Base-by-base conservation (phyloP, 2,797 vertebrate genomes). In the Botia kubotai region DNA sequence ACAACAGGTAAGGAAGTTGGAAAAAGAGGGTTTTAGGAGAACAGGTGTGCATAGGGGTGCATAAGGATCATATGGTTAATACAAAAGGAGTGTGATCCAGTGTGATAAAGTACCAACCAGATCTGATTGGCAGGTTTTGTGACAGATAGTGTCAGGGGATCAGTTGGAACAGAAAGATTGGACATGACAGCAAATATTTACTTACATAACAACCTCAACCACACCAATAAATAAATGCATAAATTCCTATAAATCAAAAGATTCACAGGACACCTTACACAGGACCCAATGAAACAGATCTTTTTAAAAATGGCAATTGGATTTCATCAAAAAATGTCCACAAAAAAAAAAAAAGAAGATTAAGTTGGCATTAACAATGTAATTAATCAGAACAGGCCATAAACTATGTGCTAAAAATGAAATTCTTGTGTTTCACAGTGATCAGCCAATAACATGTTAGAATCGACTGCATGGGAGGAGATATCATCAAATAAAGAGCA, bases 51-150 rank as follows among this genome's bases (percentile, higher is more conserved):
- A 7, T 23, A 26, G 53, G 48, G 55, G 67, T 33, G 33, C 33
- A 33, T 26, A 26, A 26, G 23, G 23, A 26, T 26, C 23, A 26
- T 26, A 26, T 26, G 36, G 21, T 29, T 33, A 33, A 67, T 71
- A 36, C 50, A 77, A 69, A 36, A 78, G 63, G 69, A 67, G 46
- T 74, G 62, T 33, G 77, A 73, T 46, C 12, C 21, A 16, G 62
- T 69, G 78, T 62, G 19, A 53, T 53, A 65, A 70, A 81, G 68
- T 21, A 10, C 5, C 76, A 72, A 62, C 63, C 80, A 72, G 69
- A 82, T 88, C 82, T 86, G 80, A 82, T 87, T 77, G 83, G 86
- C 67, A 82, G 55, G 63, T 1, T 68, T 80, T 83, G 2, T 55
- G 82, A 48, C 36, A 68, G 67, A 75, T 48, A 43, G 74, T 82